Conservation (phyloP, 2,888 invertebrate species). For the Volucella zonaria region DNA sequence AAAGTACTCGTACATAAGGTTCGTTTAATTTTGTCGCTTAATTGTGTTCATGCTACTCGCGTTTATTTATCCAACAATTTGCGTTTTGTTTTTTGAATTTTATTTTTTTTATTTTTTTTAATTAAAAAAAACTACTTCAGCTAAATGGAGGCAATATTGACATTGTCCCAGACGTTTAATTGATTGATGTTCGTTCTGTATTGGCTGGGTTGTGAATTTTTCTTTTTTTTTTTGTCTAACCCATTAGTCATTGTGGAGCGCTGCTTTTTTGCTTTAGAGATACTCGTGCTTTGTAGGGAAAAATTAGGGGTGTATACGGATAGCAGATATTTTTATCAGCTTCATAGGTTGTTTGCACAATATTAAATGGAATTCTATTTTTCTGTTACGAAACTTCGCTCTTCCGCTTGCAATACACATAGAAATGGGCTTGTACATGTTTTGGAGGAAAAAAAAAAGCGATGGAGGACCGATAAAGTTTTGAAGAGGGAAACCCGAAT, state of each 20-base stretch:
- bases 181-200: conserved; percentile 48
- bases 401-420: too few species aligned
- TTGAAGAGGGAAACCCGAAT: too few species aligned
- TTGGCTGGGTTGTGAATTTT: not conserved
- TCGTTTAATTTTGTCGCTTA: conserved; percentile 21
- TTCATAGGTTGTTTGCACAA: too few species aligned
- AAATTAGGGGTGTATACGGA: too few species aligned
- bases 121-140: conserved; percentile 55
- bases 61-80: conserved; percentile 33
- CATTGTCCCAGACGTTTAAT: conserved; percentile 46
- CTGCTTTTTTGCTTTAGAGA: not conserved
- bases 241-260: conserved; percentile 15
- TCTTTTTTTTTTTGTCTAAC: not conserved
- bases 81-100: too few species aligned
- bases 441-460: too few species aligned
- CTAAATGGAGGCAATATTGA: conserved; percentile 50
- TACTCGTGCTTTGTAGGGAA: too few species aligned
- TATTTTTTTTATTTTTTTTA: conserved; percentile 8
- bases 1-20: not conserved
- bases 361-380: too few species aligned
- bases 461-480: too few species aligned
- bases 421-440: too few species aligned
- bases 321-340: too few species aligned
- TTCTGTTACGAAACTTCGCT: too few species aligned
- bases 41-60: conserved; percentile 32